Evolutionary conservation across 2,113 vertebrate species (phyloP).

Genomic region (Seriola dumerili): DNA sequence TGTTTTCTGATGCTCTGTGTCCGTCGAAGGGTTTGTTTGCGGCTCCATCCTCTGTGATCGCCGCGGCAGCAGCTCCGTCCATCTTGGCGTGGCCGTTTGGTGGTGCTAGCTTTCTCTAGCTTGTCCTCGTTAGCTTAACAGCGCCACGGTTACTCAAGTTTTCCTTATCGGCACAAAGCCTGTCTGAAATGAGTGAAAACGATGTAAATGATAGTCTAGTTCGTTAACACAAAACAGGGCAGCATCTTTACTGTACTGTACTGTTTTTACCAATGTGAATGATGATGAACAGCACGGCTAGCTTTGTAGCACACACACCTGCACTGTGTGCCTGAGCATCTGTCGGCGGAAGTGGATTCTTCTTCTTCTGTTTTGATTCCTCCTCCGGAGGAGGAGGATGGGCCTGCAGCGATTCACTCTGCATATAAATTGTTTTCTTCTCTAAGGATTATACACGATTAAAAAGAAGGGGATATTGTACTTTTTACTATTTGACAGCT

Average conservation of each 20-base stretch:
- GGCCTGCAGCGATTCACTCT: too few species aligned
- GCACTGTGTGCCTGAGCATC: background rate
- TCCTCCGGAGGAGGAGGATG: too few species aligned
- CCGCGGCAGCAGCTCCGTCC: constrained; percentile 59
- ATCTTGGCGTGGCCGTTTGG: constrained; percentile 66
- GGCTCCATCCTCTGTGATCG: constrained; percentile 21
- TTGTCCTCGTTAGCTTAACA: constrained; percentile 15
- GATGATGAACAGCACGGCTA: background rate
- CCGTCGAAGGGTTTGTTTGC: constrained; percentile 1
- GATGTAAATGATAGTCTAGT: accelerated
- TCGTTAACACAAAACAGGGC: accelerated
- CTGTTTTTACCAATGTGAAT: background rate
- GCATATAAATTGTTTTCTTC: too few species aligned
- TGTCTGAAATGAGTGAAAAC: accelerated
- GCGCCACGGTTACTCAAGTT: background rate
- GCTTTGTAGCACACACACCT: background rate
- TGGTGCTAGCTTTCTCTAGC: constrained; percentile 39
- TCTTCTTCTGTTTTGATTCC: constrained; percentile 48
- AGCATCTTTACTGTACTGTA: too few species aligned
- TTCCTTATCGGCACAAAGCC: background rate
- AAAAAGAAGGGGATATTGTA: too few species aligned
- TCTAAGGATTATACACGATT: too few species aligned
- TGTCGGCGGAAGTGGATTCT: constrained; percentile 36
- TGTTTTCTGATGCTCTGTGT: background rate
- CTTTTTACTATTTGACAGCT: too few species aligned